Percentiles rank a stretch among this genome's conserved stretches.
These are phyloP conservation scores for Luidia sarsii DNA, from an alignment of 53 echinoderm and acorn worm species.

Conservation along the genomic window DNA sequence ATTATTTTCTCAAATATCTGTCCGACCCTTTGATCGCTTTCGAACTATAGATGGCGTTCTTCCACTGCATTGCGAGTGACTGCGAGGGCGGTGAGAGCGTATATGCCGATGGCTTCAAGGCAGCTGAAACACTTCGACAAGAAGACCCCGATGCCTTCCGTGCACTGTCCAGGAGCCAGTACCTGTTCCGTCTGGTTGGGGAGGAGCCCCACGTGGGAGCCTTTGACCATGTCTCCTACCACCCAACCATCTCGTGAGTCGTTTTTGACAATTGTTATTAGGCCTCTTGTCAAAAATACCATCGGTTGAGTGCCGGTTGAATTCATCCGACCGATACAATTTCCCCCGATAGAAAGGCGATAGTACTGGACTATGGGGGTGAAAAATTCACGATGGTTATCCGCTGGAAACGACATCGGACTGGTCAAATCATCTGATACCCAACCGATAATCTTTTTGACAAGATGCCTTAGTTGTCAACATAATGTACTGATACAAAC, in stretches of 20 bases:
- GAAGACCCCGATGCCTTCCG: slow-evolving; percentile 19
- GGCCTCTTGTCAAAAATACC: too few species aligned
- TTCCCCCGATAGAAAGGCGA: too few species aligned
- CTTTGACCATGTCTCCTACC: slow-evolving; percentile 14
- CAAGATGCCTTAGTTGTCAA: too few species aligned
- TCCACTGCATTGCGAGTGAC: slow-evolving; percentile 18
- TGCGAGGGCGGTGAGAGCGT: slow-evolving; percentile 19
- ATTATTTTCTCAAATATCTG: background rate
- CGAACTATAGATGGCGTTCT: slow-evolving; percentile 34
- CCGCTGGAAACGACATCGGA: too few species aligned
- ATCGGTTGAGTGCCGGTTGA: too few species aligned
- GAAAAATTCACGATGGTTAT: too few species aligned
- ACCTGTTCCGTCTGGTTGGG: slow-evolving; percentile 42
- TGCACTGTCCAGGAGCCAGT: slow-evolving; percentile 27
- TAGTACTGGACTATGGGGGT: too few species aligned
- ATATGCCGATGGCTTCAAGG: slow-evolving; percentile 37
- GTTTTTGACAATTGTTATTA: too few species aligned
- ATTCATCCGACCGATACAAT: too few species aligned
- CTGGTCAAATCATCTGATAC: too few species aligned
- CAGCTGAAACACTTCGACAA: slow-evolving; percentile 20
- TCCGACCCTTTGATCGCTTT: background rate
- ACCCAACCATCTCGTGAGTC: slow-evolving; percentile 20
- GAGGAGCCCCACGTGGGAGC: slow-evolving; percentile 36
- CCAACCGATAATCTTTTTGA: too few species aligned
- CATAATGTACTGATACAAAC: too few species aligned